Evolutionary conservation across 2,888 invertebrate genomes (phyloP).

Genomic region (Blastobasis adustella): DNA sequence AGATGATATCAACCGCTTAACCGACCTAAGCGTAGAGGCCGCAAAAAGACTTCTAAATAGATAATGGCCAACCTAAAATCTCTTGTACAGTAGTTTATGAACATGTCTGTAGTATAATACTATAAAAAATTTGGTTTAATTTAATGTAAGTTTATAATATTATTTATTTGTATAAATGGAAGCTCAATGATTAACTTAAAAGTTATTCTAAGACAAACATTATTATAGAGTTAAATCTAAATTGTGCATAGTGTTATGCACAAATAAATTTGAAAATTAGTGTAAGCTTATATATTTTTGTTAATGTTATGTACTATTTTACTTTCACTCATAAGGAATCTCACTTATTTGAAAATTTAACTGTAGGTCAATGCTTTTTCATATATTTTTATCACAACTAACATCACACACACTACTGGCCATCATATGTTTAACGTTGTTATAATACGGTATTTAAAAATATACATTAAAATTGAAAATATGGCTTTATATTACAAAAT

Average conservation of each 20-base stretch:
- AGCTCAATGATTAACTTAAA: slow-evolving; percentile 72
- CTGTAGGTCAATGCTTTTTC: slow-evolving; percentile 12
- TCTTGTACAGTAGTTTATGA: slow-evolving; percentile 34
- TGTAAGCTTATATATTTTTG: slow-evolving; percentile 48
- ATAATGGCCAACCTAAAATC: slow-evolving; percentile 24
- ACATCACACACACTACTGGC: slow-evolving; percentile 29
- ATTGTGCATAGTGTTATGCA: slow-evolving; percentile 55
- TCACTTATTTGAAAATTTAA: slow-evolving; percentile 27
- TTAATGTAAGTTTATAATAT: slow-evolving; percentile 39
- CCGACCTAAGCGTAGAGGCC: slow-evolving; percentile 3
- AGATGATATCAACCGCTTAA: slow-evolving; percentile 80
- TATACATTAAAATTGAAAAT: too few species aligned
- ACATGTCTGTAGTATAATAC: slow-evolving; percentile 26
- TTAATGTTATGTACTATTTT: slow-evolving; percentile 60
- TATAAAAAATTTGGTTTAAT: slow-evolving; percentile 37
- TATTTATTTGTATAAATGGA: slow-evolving; percentile 72
- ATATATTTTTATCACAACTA: slow-evolving; percentile 37
- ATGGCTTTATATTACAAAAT: too few species aligned
- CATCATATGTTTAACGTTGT: neutral
- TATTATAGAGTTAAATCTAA: slow-evolving; percentile 18
- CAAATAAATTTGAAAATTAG: slow-evolving; percentile 57
- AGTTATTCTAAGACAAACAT: slow-evolving; percentile 52
- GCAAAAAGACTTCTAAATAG: slow-evolving; percentile 19
- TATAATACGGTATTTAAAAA: too few species aligned
- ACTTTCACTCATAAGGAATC: slow-evolving; percentile 64